Evolutionary conservation across 2,888 invertebrate genomes (phyloP).

Genomic region (Rugalucina vietnamica): DNA sequence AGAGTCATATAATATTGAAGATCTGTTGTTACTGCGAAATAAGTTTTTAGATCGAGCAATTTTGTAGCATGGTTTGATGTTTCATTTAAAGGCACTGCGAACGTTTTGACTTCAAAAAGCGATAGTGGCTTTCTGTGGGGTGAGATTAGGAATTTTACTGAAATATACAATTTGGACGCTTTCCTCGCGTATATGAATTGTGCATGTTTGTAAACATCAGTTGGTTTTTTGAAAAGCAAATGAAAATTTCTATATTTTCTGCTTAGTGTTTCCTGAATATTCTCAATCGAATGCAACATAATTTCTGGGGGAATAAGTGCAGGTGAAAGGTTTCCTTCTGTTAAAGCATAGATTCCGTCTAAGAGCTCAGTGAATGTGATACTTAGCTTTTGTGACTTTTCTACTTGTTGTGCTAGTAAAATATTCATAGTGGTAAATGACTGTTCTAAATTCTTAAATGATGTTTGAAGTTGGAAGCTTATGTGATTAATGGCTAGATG

Average conservation of each 20-base stretch:
- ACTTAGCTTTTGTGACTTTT: too few relatives aligned
- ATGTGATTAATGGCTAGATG: conserved; percentile 30
- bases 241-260: not conserved
- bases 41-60: not conserved
- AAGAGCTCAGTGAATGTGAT: not conserved
- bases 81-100: not conserved
- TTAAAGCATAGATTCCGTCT: not conserved
- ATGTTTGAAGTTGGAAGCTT: not conserved
- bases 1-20: not conserved
- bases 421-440: not conserved
- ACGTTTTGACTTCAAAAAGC: not conserved
- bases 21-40: not conserved
- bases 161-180: not conserved
- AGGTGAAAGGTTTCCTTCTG: not conserved
- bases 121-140: not conserved
- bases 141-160: not conserved
- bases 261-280: not conserved
- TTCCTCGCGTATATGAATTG: not conserved
- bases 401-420: not conserved
- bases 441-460: not conserved
- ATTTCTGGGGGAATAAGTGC: not conserved
- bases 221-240: not conserved
- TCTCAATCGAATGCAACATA: not conserved
- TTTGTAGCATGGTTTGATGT: not conserved
- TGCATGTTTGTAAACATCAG: not conserved